A percentile compares a stretch with the other conserved stretches of the same genome.
These are phyloP conservation scores for Druon quercuslanigerum DNA, from an alignment of 1,140 invertebrate genomes.

Conservation along the genomic window DNA sequence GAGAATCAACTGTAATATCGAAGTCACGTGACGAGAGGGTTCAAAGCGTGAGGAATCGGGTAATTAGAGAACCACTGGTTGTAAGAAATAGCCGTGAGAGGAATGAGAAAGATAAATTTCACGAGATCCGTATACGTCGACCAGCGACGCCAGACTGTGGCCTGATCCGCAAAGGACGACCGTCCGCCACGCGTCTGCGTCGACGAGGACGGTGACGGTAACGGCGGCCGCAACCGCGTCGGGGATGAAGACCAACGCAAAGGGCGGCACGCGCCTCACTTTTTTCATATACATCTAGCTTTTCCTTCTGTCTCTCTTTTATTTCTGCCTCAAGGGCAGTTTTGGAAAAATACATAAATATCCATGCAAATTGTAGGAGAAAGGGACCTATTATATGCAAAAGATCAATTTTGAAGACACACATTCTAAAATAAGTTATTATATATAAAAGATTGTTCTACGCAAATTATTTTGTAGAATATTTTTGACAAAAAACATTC, in stretches of 20 bases:
- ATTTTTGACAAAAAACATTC: no score
- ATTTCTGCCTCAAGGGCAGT: slow-evolving; percentile 2
- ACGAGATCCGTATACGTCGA: slow-evolving; percentile 63
- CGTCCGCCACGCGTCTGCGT: slow-evolving; percentile 60
- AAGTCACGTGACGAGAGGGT: slow-evolving; percentile 6
- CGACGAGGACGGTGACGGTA: slow-evolving; percentile 39
- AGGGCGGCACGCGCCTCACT: slow-evolving; percentile 47
- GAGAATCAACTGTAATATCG: not conserved
- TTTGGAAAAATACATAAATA: not conserved
- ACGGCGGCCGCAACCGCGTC: slow-evolving; percentile 33
- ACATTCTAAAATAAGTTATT: no score
- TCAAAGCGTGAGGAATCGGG: not conserved
- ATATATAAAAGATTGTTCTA: no score
- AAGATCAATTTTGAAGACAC: no score
- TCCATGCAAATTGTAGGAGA: no score
- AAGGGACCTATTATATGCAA: no score
- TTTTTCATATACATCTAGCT: not conserved
- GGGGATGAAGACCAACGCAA: slow-evolving; percentile 33
- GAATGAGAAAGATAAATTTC: slow-evolving; percentile 34
- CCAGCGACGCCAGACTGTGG: slow-evolving; percentile 73
- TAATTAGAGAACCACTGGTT: not conserved
- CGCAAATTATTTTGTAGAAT: no score
- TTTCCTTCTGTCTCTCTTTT: not conserved
- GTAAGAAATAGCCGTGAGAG: slow-evolving; percentile 29
- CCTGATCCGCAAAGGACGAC: slow-evolving; percentile 60